Percentiles rank a stretch among this genome's conserved stretches.
These are phyloP conservation scores for Clupea harengus DNA, from an alignment of 2,113 vertebrate genomes.

Conservation along the genomic window DNA sequence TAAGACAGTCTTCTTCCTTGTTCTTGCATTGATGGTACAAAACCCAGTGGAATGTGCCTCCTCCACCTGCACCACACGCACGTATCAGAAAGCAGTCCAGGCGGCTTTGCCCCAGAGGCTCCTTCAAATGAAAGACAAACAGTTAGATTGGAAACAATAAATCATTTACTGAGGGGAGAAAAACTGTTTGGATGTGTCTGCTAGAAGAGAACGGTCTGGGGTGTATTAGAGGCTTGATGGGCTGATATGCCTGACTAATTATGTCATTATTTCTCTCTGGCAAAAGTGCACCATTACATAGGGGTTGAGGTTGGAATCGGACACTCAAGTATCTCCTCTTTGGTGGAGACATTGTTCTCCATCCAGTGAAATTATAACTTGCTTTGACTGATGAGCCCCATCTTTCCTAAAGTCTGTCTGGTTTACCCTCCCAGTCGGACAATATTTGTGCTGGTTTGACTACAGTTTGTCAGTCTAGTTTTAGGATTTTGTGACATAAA, in stretches of 20 bases:
- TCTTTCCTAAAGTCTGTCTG: not conserved
- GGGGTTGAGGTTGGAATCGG: not conserved
- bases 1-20: not conserved
- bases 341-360: not conserved
- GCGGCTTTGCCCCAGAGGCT: not conserved
- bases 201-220: no score
- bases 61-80: not conserved
- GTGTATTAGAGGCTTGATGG: not conserved
- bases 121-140: slow-evolving; percentile 9
- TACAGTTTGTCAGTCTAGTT: not conserved
- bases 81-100: no score
- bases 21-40: not conserved
- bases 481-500: not conserved
- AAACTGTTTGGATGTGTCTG: no score
- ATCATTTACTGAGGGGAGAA: no score
- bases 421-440: not conserved
- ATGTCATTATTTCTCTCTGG: not conserved
- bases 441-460: not conserved
- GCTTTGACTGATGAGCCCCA: not conserved
- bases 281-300: not conserved
- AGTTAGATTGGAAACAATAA: not conserved
- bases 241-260: not conserved
- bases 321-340: not conserved
- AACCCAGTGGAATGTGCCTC: not conserved
- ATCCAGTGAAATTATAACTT: not conserved